Percentiles rank a stretch among this genome's conserved stretches.
These are phyloP conservation scores for Drosophila koepferae DNA, from an alignment of 2,888 invertebrate species.

Conservation along the genomic window DNA sequence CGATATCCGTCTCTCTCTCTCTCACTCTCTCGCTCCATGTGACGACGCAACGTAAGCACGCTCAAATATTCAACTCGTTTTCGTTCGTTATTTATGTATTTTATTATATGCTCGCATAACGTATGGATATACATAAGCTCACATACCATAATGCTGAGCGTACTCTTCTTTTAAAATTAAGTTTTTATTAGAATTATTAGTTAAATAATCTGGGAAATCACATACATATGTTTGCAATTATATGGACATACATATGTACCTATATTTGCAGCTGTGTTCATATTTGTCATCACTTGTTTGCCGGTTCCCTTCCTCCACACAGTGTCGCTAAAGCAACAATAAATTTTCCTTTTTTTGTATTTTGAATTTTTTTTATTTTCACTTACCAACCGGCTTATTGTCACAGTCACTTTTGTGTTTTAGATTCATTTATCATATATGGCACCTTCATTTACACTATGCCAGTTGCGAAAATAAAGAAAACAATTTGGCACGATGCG, in stretches of 20 bases:
- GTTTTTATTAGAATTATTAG: slow-evolving; percentile 23
- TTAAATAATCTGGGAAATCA: slow-evolving; percentile 20
- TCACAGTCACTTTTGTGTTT: slow-evolving; percentile 40
- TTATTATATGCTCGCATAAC: slow-evolving; percentile 8
- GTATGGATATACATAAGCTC: background rate
- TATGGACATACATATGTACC: slow-evolving; percentile 1
- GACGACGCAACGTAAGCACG: slow-evolving; percentile 50
- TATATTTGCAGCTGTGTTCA: slow-evolving; percentile 27
- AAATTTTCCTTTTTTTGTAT: slow-evolving; percentile 1
- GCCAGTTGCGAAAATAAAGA: slow-evolving; percentile 36
- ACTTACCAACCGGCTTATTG: slow-evolving; percentile 60
- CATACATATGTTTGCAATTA: background rate
- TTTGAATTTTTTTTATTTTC: slow-evolving; percentile 6
- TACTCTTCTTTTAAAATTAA: slow-evolving; percentile 9
- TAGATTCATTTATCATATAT: slow-evolving; percentile 54
- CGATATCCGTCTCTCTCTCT: background rate
- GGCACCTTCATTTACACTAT: slow-evolving; percentile 42
- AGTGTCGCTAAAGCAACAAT: slow-evolving; percentile 7
- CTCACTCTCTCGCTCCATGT: slow-evolving; percentile 16
- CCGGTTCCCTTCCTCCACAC: slow-evolving; percentile 34
- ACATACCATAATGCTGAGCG: slow-evolving; percentile 8
- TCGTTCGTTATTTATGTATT: slow-evolving; percentile 17
- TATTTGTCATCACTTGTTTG: slow-evolving; percentile 47
- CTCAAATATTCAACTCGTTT: slow-evolving; percentile 41
- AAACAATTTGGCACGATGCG: slow-evolving; percentile 34